Evolutionary conservation across 2,113 vertebrate genomes (phyloP).

Genomic region (Heterotis niloticus): DNA sequence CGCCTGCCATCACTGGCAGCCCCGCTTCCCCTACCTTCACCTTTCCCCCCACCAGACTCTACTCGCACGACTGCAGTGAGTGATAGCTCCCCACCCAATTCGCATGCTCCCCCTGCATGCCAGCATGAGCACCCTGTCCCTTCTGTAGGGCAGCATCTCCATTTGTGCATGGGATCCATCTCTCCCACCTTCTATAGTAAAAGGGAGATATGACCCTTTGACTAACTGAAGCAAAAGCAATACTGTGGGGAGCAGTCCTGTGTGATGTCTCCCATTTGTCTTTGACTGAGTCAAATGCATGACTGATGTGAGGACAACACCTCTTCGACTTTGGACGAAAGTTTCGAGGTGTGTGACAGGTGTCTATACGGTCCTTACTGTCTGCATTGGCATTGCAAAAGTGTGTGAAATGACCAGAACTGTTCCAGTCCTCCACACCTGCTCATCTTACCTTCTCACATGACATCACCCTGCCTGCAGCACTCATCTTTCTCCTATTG

Average conservation of each 20-base stretch:
- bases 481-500: conserved; percentile 28
- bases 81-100: conserved; percentile 31
- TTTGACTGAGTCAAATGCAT: not conserved
- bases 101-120: not conserved
- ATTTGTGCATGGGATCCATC: not conserved
- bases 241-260: not conserved
- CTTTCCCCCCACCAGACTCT: conserved; percentile 71
- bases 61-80: conserved; percentile 85
- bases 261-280: not conserved
- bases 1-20: conserved; percentile 61
- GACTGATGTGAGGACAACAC: no score
- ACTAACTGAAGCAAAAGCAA: not conserved
- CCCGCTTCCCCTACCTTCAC: conserved; percentile 74
- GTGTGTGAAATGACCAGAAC: not conserved
- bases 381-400: not conserved
- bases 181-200: not conserved
- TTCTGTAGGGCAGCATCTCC: not conserved
- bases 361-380: not conserved
- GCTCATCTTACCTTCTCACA: not conserved
- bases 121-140: not conserved
- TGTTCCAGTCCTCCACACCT: not conserved
- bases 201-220: not conserved
- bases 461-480: conserved; percentile 20
- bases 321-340: not conserved
- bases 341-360: not conserved